Evolutionary conservation across 2,113 vertebrate species (phyloP), one percentile per base, ranked within the genome.

Genomic region (Dendropsophus ebraccatus): DNA sequence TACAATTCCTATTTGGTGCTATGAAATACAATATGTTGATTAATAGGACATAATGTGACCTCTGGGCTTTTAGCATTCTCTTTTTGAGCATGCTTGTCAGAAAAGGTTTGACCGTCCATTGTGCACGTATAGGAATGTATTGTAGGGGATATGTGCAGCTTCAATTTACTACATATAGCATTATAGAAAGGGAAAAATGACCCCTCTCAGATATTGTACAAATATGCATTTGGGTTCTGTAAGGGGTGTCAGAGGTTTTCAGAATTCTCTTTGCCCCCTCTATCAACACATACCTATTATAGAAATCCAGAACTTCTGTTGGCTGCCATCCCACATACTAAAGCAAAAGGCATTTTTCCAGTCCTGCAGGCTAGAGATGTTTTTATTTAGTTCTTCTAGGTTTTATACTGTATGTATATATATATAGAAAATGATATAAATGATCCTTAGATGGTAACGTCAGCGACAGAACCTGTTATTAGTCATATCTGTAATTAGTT

Each of bases 261-360:
- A 60, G 50, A 74, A 75, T 47, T 50, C 65, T 9, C 17, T 35
- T 84, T 50, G 84, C 89, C 87, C 90, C 65, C 75, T 93, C 91
- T 90, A 75, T 92, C 92, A 93, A 91, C 91, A 92, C 85, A 30
- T 86, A 90, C 83, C 30, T 89, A 88, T 88, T 92, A 88, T 87
- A 92, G 93, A 94, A 88, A 92, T 85, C 86, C 86, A 79, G 45
- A 82, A 88, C 84, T 88, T 87, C 87, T 90, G 73, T 28, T 92
- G 91, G 90, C 92, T 91, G 76, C 87, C 60, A 67, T 89, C 90
- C 89, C 88, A 90, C 89, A 74, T 37, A 77, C 72, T 92, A 87
- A 56, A 92, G 87, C 90, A 89, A 92, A 92, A 93, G 92, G 81
- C 8, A 90, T 91, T 90, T 91, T 92, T 91, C 92, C 88, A 90